These are phyloP conservation scores for Paralvinella palmiformis DNA, from an alignment of 1,140 invertebrate species.

Conservation along the genomic window DNA sequence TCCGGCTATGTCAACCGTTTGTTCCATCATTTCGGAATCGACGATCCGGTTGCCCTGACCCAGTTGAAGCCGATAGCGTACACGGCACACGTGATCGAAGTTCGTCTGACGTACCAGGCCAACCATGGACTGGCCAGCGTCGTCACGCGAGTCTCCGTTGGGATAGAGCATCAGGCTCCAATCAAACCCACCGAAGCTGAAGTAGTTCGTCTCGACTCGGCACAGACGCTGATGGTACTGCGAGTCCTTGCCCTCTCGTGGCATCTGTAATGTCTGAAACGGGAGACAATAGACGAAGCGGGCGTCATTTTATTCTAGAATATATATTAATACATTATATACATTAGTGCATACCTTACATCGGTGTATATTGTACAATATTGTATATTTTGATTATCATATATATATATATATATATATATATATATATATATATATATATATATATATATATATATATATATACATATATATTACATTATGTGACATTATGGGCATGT, in stretches of 20 bases:
- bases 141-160: constrained; percentile 48
- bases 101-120: constrained; percentile 69
- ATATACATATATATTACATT: no score
- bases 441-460: no score
- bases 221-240: constrained; percentile 29
- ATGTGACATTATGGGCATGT: no score
- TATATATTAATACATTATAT: no score
- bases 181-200: constrained; percentile 73
- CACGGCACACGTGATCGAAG: constrained; percentile 73
- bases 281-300: neutral
- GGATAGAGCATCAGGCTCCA: constrained; percentile 75
- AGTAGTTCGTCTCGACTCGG: constrained; percentile 65
- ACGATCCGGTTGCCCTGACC: constrained; percentile 65
- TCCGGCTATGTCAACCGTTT: constrained; percentile 41
- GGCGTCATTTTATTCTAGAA: no score
- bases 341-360: neutral
- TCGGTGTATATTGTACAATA: no score
- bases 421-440: no score
- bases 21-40: constrained; percentile 72
- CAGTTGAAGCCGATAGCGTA: constrained; percentile 64
- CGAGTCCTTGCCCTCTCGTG: constrained; percentile 27
- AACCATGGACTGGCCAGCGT: constrained; percentile 50
- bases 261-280: constrained; percentile 25
- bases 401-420: no score
- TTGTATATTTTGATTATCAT: no score